phyloP scores from a whole-genome alignment of 2,113 vertebrate genomes.

The Alligator mississippiensis region DNA sequence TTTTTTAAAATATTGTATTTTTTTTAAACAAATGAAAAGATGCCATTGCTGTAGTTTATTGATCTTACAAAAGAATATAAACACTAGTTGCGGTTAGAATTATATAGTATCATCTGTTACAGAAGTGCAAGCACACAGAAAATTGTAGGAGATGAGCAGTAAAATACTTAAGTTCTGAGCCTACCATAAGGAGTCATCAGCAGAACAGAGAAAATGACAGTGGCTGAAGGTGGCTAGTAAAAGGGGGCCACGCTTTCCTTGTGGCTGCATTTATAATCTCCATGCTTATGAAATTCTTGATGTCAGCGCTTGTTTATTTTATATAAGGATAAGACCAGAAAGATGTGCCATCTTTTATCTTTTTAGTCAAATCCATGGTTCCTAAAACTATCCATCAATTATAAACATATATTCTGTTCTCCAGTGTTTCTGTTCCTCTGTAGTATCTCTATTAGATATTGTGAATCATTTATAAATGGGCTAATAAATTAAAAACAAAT shows the following conservation, averaged over 20 bases:
- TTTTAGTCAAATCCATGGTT: fast-evolving
- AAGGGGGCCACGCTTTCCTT: not conserved
- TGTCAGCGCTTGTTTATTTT: not conserved
- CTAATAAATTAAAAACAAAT: not conserved
- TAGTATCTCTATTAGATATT: not conserved
- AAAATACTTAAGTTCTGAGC: not conserved
- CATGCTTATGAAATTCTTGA: not conserved
- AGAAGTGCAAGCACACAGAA: not conserved
- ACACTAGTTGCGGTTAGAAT: not conserved
- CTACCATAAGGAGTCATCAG: not conserved
- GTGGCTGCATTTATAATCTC: not conserved
- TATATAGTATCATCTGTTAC: not conserved
- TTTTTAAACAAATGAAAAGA: not conserved
- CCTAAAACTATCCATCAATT: not conserved
- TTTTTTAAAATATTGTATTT: fast-evolving
- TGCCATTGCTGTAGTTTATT: not conserved
- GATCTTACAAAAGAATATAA: not conserved
- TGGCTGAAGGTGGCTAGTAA: not conserved
- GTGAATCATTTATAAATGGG: not conserved
- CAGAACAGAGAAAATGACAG: not conserved
- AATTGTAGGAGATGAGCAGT: not conserved
- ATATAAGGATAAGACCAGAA: not conserved
- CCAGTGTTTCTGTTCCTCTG: not conserved
- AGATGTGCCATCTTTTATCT: not conserved
- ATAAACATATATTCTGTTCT: not conserved